phyloP scores from a whole-genome alignment of 2,888 invertebrate genomes.

The Epistrophella euchroma region DNA sequence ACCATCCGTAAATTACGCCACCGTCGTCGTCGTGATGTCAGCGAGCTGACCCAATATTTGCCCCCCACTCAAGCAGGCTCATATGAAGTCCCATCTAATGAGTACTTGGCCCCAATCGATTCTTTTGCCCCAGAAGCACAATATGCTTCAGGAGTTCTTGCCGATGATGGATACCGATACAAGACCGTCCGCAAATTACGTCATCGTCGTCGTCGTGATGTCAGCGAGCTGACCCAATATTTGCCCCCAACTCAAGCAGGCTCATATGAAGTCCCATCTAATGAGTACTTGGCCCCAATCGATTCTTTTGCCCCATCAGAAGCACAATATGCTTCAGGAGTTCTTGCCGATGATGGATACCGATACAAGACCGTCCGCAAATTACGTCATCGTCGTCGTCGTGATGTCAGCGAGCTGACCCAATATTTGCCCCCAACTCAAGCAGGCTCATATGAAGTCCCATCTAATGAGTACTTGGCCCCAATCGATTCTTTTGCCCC shows the following conservation, averaged over 20 bases:
- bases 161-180: slow-evolving; percentile 75
- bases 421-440: slow-evolving; percentile 77
- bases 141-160: slow-evolving; percentile 63
- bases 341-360: slow-evolving; percentile 74
- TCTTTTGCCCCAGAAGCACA: neutral
- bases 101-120: slow-evolving; percentile 72
- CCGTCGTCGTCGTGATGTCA: slow-evolving; percentile 77
- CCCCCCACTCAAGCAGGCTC: slow-evolving; percentile 55
- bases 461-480: slow-evolving; percentile 75
- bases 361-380: slow-evolving; percentile 63
- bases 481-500: slow-evolving; percentile 16
- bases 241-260: slow-evolving; percentile 70
- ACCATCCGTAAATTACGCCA: slow-evolving; percentile 72
- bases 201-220: slow-evolving; percentile 78
- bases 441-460: slow-evolving; percentile 53
- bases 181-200: slow-evolving; percentile 73
- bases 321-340: slow-evolving; percentile 42
- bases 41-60: slow-evolving; percentile 79
- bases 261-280: slow-evolving; percentile 62
- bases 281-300: slow-evolving; percentile 74
- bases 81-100: slow-evolving; percentile 65
- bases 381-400: slow-evolving; percentile 78
- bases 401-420: slow-evolving; percentile 77
- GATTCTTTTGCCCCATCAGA: neutral
- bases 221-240: slow-evolving; percentile 78